Conservation (phyloP, 1,140 invertebrate species). For the Stegodyphus dumicola region DNA sequence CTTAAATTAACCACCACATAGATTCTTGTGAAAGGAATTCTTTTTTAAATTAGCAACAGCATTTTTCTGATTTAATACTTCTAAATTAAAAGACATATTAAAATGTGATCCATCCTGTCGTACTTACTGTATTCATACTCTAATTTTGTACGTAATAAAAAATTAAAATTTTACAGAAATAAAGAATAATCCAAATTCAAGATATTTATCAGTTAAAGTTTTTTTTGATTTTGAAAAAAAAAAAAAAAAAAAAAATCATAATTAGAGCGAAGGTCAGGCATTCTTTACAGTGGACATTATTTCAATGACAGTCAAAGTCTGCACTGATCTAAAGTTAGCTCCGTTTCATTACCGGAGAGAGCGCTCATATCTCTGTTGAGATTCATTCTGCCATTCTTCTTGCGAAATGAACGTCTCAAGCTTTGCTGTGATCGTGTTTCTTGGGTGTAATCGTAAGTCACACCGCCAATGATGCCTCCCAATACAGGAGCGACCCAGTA, state of each 20-base stretch:
- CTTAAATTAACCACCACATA: no score
- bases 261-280: not conserved
- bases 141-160: no score
- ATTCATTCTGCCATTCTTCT: not conserved
- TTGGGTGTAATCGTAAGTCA: slow-evolving; percentile 65
- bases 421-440: slow-evolving; percentile 5
- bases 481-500: slow-evolving; percentile 69
- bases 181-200: not conserved
- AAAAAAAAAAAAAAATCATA: not conserved
- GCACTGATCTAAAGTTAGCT: slow-evolving; percentile 46
- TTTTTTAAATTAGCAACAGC: no score
- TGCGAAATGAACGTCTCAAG: slow-evolving; percentile 30
- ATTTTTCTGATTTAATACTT: no score
- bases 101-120: no score
- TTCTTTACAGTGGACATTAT: not conserved
- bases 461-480: slow-evolving; percentile 65
- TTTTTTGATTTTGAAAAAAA: no score
- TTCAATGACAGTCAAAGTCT: slow-evolving; percentile 14
- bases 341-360: slow-evolving; percentile 49
- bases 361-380: slow-evolving; percentile 41
- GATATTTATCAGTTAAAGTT: not conserved
- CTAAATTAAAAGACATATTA: no score
- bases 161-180: no score
- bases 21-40: no score
- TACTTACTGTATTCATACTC: no score